Conservation (phyloP, 2,888 invertebrate species). For the Cerastis rubricosa region DNA sequence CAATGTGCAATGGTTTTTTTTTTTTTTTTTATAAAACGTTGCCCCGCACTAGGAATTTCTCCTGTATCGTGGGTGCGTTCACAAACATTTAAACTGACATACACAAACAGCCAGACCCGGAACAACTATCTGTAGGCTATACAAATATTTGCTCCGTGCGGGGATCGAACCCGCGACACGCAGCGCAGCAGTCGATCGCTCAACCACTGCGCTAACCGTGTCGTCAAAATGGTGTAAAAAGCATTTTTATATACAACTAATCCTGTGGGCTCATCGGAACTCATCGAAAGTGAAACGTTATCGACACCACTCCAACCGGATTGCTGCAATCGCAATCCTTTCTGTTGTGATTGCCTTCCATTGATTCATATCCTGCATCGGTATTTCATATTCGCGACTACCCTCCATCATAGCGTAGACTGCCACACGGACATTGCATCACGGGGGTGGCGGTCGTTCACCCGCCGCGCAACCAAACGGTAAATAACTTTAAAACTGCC, state of each 20-base stretch:
- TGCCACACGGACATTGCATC: slow-evolving; percentile 76
- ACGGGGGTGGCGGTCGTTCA: slow-evolving; percentile 79
- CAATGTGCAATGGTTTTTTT: too few species aligned
- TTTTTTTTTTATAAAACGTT: too few species aligned
- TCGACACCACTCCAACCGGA: slow-evolving; percentile 3
- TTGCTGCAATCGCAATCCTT: slow-evolving; percentile 19
- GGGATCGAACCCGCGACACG: too few species aligned
- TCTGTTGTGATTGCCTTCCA: slow-evolving; percentile 30
- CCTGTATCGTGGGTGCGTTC: too few species aligned
- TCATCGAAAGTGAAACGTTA: background rate
- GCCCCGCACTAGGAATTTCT: too few species aligned
- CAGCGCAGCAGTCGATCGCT: too few species aligned
- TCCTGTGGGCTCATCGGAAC: background rate
- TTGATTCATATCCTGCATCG: slow-evolving; percentile 42
- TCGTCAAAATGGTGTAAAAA: too few species aligned
- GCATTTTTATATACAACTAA: background rate
- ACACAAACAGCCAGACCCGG: too few species aligned
- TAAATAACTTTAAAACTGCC: slow-evolving; percentile 66
- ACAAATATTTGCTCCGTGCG: too few species aligned
- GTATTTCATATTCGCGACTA: slow-evolving; percentile 44
- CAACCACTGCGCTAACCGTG: too few species aligned
- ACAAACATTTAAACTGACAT: too few species aligned
- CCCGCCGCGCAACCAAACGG: slow-evolving; percentile 68
- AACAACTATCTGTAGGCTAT: too few species aligned
- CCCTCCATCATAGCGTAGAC: slow-evolving; percentile 62